Conservation (phyloP, 1,140 invertebrate genomes). For the Hycleus cichorii region DNA sequence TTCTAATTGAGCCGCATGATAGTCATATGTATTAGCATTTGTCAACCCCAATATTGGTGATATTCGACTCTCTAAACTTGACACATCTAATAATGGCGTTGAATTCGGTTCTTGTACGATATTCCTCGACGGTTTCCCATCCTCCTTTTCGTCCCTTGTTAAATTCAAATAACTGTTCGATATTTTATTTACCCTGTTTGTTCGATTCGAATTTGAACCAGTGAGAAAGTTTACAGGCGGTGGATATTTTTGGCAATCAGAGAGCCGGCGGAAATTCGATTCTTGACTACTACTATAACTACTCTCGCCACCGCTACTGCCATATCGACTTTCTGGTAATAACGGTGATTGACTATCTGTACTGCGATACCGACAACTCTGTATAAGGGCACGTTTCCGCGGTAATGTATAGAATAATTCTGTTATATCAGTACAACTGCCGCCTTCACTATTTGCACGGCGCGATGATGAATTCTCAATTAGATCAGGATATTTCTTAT, state of each 20-base stretch:
- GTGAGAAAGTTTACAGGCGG: constrained; percentile 10
- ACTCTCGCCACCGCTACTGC: constrained; percentile 43
- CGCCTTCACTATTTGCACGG: constrained; percentile 32
- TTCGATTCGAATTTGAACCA: constrained; percentile 17
- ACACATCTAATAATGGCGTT: constrained; percentile 48
- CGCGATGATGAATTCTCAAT: constrained; percentile 49
- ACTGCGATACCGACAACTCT: constrained; percentile 45
- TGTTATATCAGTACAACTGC: constrained; percentile 38
- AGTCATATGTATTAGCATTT: constrained; percentile 55
- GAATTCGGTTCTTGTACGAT: constrained; percentile 38
- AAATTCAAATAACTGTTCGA: constrained; percentile 52
- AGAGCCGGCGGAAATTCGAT: constrained; percentile 19
- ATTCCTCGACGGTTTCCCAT: constrained; percentile 28
- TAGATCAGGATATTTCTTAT: constrained; percentile 59
- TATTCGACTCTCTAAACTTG: constrained; percentile 38
- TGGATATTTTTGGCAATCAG: constrained; percentile 27
- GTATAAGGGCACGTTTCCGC: constrained; percentile 38
- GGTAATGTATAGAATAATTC: constrained; percentile 56
- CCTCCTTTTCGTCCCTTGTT: constrained; percentile 29
- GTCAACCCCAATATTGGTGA: constrained; percentile 36
- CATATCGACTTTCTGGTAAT: constrained; percentile 45
- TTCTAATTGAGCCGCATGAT: constrained; percentile 67
- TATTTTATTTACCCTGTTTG: constrained; percentile 31
- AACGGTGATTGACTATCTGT: constrained; percentile 63
- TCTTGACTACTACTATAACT: constrained; percentile 27